Percentiles rank a stretch among this genome's conserved stretches.
These are phyloP conservation scores for Criorhina ranunculi DNA, from an alignment of 2,888 invertebrate genomes.

Conservation along the genomic window DNA sequence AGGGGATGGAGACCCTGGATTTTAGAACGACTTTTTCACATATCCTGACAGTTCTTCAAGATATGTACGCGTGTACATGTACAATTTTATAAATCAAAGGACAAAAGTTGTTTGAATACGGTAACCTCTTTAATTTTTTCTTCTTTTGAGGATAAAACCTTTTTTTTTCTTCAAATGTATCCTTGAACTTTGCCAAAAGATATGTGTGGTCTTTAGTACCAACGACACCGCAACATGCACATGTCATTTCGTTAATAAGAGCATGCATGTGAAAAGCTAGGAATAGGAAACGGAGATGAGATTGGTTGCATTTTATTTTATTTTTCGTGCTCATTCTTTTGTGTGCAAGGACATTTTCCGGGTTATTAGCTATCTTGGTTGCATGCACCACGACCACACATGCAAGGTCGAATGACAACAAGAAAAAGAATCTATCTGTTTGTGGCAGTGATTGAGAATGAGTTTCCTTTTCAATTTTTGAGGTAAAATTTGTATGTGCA, in stretches of 20 bases:
- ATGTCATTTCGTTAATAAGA: constrained; percentile 63
- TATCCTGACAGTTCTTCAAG: too few species aligned
- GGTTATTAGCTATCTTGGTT: constrained; percentile 54
- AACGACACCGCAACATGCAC: constrained; percentile 52
- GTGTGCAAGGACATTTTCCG: constrained; percentile 64
- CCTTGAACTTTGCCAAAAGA: constrained; percentile 70
- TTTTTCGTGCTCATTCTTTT: too few species aligned
- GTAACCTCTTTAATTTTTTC: too few species aligned
- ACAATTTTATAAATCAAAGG: too few species aligned
- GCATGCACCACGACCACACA: constrained; percentile 35
- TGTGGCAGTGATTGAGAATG: constrained; percentile 67
- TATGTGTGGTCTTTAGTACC: not conserved
- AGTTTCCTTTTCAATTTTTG: constrained; percentile 55
- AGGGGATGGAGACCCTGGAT: too few species aligned
- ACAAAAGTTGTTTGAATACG: not conserved
- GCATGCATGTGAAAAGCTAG: constrained; percentile 57
- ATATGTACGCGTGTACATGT: too few species aligned
- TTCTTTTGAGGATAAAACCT: not conserved
- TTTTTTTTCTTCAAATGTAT: constrained; percentile 7
- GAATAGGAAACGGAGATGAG: constrained; percentile 51
- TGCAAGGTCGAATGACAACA: constrained; percentile 40
- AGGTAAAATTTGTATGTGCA: constrained; percentile 43
- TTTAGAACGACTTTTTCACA: too few species aligned
- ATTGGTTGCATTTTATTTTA: constrained; percentile 44
- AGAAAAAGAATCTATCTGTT: constrained; percentile 53